A percentile compares a stretch with the other conserved stretches of the same genome.
phyloP scores from a whole-genome alignment of 2,888 invertebrate genomes.

The Drosophila ezoana region DNA sequence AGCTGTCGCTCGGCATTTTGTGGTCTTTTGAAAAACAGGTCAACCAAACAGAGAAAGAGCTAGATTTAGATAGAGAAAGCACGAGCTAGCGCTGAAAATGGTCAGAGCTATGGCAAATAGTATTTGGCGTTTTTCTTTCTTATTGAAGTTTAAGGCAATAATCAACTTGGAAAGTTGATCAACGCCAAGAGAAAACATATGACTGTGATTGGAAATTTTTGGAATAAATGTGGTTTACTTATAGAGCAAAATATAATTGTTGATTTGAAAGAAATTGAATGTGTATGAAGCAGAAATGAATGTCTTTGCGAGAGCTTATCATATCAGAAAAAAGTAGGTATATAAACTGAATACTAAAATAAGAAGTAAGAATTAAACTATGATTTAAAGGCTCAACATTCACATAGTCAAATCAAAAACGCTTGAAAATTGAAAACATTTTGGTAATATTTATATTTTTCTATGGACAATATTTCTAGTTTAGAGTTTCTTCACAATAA shows the following conservation, averaged over 20 bases:
- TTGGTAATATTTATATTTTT: too few relatives aligned
- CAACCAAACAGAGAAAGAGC: constrained; percentile 35
- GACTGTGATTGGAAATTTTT: not conserved
- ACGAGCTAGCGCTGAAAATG: constrained; percentile 18
- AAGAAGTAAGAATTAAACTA: too few relatives aligned
- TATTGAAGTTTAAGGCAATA: constrained; percentile 31
- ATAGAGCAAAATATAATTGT: not conserved
- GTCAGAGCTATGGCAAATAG: constrained; percentile 16
- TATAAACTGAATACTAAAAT: too few relatives aligned
- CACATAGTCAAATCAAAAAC: too few relatives aligned
- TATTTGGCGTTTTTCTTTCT: constrained; percentile 15
- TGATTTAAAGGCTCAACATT: too few relatives aligned
- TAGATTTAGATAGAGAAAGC: not conserved
- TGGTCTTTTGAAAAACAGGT: constrained; percentile 64
- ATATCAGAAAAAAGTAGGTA: too few relatives aligned
- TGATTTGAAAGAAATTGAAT: not conserved
- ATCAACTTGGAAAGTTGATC: constrained; percentile 44
- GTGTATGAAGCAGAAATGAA: too few relatives aligned
- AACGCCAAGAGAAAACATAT: constrained; percentile 1
- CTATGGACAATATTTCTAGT: too few relatives aligned
- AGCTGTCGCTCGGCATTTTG: constrained; percentile 45
- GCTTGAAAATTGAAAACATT: too few relatives aligned
- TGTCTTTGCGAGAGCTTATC: too few relatives aligned
- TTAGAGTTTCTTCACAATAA: too few relatives aligned
- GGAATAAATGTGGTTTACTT: not conserved